Base-by-base conservation (phyloP, 23 tunicate species). In the Corella eumyota region DNA sequence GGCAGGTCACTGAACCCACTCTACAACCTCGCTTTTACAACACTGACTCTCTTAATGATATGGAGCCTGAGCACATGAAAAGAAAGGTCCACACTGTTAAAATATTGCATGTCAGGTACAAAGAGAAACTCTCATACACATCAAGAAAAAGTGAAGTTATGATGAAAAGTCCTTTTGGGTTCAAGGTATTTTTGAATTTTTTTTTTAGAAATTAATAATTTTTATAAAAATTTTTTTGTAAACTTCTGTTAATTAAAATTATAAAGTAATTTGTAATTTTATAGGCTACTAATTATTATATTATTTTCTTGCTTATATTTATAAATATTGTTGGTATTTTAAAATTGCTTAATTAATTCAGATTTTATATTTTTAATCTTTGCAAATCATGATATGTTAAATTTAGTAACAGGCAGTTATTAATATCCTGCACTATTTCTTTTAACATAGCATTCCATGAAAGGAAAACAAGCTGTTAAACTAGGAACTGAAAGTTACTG, bases 371-470 rank as follows among this genome's bases (percentile, higher is more conserved):
- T n/a, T n/a, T n/a, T n/a, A n/a, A n/a, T n/a, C n/a, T n/a, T n/a
- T n/a, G n/a, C n/a, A n/a, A n/a, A n/a, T n/a, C n/a, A n/a, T n/a
- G n/a, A n/a, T n/a, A n/a, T n/a, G n/a, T n/a, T n/a, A n/a, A n/a
- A n/a, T n/a, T n/a, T n/a, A n/a, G n/a, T n/a, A n/a, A n/a, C n/a
- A n/a, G n/a, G n/a, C n/a, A n/a, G n/a, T n/a, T n/a, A n/a, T n/a
- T n/a, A n/a, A n/a, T n/a, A n/a, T n/a, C n/a, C n/a, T n/a, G n/a
- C n/a, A n/a, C n/a, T n/a, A n/a, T n/a, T n/a, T n/a, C n/a, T n/a
- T n/a, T n/a, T n/a, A n/a, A n/a, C n/a, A n/a, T n/a, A 88, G 96
- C 96, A 88, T 63, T 73, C 96, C 0, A 13, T 67, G 11, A 58
- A 68, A 49, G 71, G 60, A 44, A 78, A 73, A 67, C 81, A 78